phyloP scores from a whole-genome alignment of 2,113 vertebrate species.

The Hiodon alosoides region DNA sequence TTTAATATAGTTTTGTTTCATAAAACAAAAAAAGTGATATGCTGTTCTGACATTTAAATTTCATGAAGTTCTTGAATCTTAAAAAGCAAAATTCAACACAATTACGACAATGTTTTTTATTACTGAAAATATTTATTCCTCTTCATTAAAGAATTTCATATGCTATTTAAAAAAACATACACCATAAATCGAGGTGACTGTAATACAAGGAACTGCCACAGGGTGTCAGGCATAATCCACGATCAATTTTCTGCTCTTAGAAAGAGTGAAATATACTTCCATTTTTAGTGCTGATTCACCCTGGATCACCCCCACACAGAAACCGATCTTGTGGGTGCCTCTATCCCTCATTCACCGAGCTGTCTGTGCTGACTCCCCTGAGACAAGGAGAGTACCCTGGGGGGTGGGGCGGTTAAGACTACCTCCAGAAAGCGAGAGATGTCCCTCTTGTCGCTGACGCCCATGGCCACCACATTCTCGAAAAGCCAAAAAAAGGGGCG shows the following conservation, averaged over 20 bases:
- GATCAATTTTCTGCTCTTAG: not conserved
- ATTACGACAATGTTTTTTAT: too few species aligned
- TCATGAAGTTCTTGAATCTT: too few species aligned
- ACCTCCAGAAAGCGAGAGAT: constrained; percentile 98
- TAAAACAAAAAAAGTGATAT: too few species aligned
- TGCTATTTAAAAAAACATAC: not conserved
- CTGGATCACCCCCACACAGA: not conserved
- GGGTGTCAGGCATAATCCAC: constrained; percentile 3
- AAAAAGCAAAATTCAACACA: too few species aligned
- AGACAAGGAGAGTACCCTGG: not conserved
- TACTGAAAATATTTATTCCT: too few species aligned
- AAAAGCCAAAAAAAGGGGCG: constrained; percentile 99
- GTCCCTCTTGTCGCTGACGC: constrained; percentile 96
- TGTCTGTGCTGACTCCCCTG: not conserved
- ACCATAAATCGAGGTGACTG: not conserved
- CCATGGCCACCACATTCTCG: constrained; percentile 98
- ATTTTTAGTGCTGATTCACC: not conserved
- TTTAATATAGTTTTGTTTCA: too few species aligned
- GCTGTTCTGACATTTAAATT: too few species aligned
- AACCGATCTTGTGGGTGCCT: not conserved
- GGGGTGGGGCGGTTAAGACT: constrained; percentile 1
- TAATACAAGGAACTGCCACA: constrained; percentile 14
- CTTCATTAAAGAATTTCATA: too few species aligned
- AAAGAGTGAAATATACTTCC: not conserved
- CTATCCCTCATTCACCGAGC: not conserved